Evolutionary conservation across 2,797 vertebrate species (phyloP), one percentile per base, ranked within the genome.

Genomic region (Arctocebus calabarensis): DNA sequence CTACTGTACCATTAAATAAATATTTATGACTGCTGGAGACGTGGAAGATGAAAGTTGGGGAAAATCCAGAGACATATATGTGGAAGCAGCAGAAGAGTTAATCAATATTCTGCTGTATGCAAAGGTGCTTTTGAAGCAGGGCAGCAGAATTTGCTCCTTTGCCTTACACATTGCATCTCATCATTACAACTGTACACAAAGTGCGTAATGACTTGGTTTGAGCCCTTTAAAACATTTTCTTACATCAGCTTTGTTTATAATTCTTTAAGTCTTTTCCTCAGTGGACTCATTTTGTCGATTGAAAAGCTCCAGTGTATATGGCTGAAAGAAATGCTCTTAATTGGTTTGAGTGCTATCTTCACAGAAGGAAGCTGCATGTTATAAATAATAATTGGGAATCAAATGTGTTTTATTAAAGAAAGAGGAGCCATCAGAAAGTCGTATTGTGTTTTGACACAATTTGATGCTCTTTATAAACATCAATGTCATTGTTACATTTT

Each of bases 311-410:
- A 90, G 13, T 10, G 82, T 79, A 19, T 96, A 88, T 27, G 22
- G 73, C 84, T 96, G 92, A 96, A 94, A 98, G n/a, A 95, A 84
- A 89, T 55, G 40, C 22, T 91, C 86, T 81, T 97, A 95, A 97
- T 96, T 97, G 92, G 29, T 40, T 97, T 96, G 97, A 88, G 7
- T 34, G 6, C 84, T 96, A 77, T 93, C 84, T 97, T 98, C 95
- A 96, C 77, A 90, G 96, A 95, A 96, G 95, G 96, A 97, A 91
- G 77, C 45, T 94, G 92, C 93, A 84, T 90, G 75, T 52, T 96
- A 79, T 84, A 97, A 95, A 87, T 88, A 97, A 93, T 97, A 97
- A 97, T 92, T 97, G 94, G 45, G 66, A 94, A 97, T 96, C 97
- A 23, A 16, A 94, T 96, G 91, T n/a, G 87, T 87, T 89, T 97